A percentile compares a stretch with the other conserved stretches of the same genome.
Evolutionary conservation across 2,113 vertebrate genomes (phyloP).

Genomic region (Mesitornis unicolor): DNA sequence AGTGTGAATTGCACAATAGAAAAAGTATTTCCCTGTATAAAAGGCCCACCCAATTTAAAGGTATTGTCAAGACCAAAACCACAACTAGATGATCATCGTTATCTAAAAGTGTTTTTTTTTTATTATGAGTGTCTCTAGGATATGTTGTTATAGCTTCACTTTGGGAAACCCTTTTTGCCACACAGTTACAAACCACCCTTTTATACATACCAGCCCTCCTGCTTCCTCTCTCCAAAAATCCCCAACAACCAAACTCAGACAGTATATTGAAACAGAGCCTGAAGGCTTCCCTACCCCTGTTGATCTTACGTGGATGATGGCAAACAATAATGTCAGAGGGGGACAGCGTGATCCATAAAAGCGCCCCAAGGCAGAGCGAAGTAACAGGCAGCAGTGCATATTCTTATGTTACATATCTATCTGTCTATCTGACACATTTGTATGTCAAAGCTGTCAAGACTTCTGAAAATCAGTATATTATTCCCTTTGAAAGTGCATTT

Average conservation of each 20-base stretch:
- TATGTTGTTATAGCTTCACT: background rate
- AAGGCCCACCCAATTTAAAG: background rate
- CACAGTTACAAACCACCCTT: fast-evolving
- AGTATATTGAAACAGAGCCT: background rate
- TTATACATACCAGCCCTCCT: background rate
- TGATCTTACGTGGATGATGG: background rate
- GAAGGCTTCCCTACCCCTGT: background rate
- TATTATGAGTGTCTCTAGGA: background rate
- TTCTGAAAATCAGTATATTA: slow-evolving; percentile 16
- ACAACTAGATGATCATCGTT: background rate
- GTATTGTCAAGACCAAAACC: background rate
- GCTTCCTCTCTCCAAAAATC: background rate
- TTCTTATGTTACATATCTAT: background rate
- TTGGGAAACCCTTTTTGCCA: background rate
- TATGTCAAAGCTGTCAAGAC: background rate
- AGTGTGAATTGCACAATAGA: background rate
- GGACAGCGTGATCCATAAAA: background rate
- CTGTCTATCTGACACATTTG: background rate
- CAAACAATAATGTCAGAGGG: background rate
- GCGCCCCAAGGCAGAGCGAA: background rate
- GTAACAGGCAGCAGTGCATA: background rate
- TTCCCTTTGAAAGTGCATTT: slow-evolving; percentile 14
- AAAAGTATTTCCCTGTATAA: background rate
- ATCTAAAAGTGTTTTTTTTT: background rate
- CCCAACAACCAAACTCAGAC: background rate